These are phyloP conservation scores for Diachrysia chrysitis DNA, from an alignment of 2,888 invertebrate species.

Conservation along the genomic window DNA sequence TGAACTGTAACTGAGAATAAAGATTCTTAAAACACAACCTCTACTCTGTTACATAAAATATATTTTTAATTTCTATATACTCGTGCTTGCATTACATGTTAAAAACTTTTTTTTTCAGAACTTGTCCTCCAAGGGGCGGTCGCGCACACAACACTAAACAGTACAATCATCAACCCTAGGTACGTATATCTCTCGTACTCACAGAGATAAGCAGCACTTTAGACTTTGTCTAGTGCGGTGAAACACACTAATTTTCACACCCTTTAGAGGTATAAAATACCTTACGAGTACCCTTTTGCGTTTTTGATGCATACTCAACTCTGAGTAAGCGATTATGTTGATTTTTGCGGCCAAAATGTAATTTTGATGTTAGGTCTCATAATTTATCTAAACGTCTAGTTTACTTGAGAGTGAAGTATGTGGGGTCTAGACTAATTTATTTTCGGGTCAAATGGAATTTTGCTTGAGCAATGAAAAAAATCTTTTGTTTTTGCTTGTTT, in stretches of 20 bases:
- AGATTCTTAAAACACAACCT: no score
- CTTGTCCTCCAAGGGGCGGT: constrained; percentile 9
- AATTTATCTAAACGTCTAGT: constrained; percentile 7
- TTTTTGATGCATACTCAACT: constrained; percentile 45
- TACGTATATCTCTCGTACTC: constrained; percentile 51
- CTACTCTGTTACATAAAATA: no score
- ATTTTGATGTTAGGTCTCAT: constrained; percentile 21
- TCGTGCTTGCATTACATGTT: no score
- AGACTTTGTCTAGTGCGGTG: constrained; percentile 68
- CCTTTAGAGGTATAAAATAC: constrained; percentile 61
- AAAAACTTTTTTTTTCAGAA: no score
- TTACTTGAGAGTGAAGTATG: neutral
- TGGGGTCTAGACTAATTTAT: neutral
- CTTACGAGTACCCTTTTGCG: constrained; percentile 49
- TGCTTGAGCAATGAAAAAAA: neutral
- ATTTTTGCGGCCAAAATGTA: constrained; percentile 26
- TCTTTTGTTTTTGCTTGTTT: neutral
- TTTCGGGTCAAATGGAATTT: neutral
- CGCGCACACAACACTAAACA: constrained; percentile 27
- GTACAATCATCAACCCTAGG: constrained; percentile 41
- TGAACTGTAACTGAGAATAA: no score
- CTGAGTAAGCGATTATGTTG: constrained; percentile 45
- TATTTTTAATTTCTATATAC: no score
- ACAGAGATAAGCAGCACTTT: constrained; percentile 69
- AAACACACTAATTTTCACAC: constrained; percentile 73